Base-by-base conservation (phyloP, 2,797 vertebrate species). In the Allobates femoralis region DNA sequence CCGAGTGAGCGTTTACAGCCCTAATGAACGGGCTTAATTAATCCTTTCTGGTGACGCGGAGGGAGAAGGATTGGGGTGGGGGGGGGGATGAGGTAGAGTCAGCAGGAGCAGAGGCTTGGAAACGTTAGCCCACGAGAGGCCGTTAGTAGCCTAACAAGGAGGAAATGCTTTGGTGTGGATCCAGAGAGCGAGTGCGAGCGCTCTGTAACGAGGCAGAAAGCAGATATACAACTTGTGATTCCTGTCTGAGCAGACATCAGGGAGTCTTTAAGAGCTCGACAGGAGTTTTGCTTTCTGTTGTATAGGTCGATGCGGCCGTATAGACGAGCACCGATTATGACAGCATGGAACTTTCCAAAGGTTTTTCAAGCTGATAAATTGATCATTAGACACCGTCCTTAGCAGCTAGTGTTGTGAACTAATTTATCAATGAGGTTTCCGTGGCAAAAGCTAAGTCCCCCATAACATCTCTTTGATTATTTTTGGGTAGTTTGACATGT, bases 11-110 rank as follows among this genome's bases (percentile, higher is more conserved):
- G 87, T 95, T 95, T 95, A 95, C 94, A 94, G 93, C 93, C 93
- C 92, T 94, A 95, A 93, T 93, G 93, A 87, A 92, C 93, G 93
- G 93, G 93, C 94, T 95, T 95, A 95, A 95, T 95, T 95, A 95
- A 95, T 88, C 83, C 87, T 88, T 88, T 71, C 83, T 88, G 87
- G 83, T 85, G 82, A 84, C 82, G 82, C 56, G 37, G 50, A 56
- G 37, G 56, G 77, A 84, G 69, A 75, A 81, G 60, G 78, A 71
- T 60, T n/a, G n/a, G n/a, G n/a, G n/a, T n/a, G n/a, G n/a, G n/a
- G n/a, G 82, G 55, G 60, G 60, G 6, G 60, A 69, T 19, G 60
- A 81, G 79, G 78, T 79, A 81, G 58, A 88, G 78, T 75, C 83
- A 85, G 87, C 77, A 88, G 87, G 83, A 88, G 83, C 78, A 46